Base-by-base conservation (phyloP, 2,113 vertebrate genomes). In the Picathartes gymnocephalus region DNA sequence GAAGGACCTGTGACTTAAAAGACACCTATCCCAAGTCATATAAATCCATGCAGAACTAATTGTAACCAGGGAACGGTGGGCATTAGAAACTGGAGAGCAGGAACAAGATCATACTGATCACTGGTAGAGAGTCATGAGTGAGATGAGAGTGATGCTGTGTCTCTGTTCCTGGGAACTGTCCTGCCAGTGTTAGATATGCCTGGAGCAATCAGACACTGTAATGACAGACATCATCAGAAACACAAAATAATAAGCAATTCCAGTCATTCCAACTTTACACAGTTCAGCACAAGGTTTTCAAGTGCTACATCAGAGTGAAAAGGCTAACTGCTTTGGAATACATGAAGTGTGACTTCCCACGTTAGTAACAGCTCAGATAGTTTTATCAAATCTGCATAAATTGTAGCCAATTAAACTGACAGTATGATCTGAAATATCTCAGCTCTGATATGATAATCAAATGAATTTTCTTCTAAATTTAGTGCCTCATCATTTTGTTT, bases 401-500 rank as follows among this genome's bases (percentile, higher is more conserved):
- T 95, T 96, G 89, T 92, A 94, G 58, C 81, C 85, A 93, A 95
- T 96, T 97, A 97, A 96, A 77, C 69, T 97, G 95, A 95, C 96
- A 94, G 90, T 39, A 37, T 90, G 74, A 96, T 96, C 92, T 87
- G 90, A 97, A 95, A 95, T 93, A 93, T 94, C 82, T 50, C 40
- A 9, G 39, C 79, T 97, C 82, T 97, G 68, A 97, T 96, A 93
- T 85, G 81, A 92, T 86, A 96, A 96, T 96, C 92, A 97, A 93
- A 88, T 18, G 86, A 96, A 97, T 95, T 97, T 97, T 96, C 89
- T 96, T 97, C 95, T 88, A 95, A 93, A 90, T 93, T 94, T 90
- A 96, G 89, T 87, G 73, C 94, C 91, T 92, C 79, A 88, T 96
- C 66, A 92, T 93, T 97, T 96, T 92, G 85, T 92, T 97, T 97